phyloP scores from a whole-genome alignment of 2,888 invertebrate genomes.

The Lymantria dispar region DNA sequence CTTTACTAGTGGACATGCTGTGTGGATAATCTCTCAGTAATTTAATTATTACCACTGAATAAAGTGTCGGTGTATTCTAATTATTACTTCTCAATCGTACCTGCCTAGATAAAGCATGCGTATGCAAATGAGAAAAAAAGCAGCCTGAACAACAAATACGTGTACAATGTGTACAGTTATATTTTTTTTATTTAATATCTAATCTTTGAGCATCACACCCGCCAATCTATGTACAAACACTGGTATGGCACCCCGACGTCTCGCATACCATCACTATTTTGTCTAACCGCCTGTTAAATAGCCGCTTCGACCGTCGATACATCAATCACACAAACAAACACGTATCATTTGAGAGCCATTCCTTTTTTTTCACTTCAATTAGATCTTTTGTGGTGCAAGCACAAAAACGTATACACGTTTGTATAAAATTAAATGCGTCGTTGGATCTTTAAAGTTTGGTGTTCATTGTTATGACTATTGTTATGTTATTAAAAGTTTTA shows the following conservation, averaged over 20 bases:
- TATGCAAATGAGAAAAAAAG: too few species aligned
- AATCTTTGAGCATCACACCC: slow-evolving; percentile 55
- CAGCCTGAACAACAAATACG: too few species aligned
- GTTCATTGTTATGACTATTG: slow-evolving; percentile 34
- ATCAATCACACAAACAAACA: slow-evolving; percentile 76
- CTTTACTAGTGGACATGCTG: too few species aligned
- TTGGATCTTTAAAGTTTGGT: slow-evolving; percentile 53
- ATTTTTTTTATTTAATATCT: neutral
- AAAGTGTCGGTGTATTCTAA: too few species aligned
- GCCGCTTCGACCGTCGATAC: slow-evolving; percentile 75
- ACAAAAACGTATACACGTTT: slow-evolving; percentile 61
- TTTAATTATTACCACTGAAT: too few species aligned
- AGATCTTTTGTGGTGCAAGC: slow-evolving; percentile 71
- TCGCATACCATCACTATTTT: slow-evolving; percentile 70
- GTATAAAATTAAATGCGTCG: slow-evolving; percentile 73
- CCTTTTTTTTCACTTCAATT: slow-evolving; percentile 76
- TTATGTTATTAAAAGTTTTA: slow-evolving; percentile 43
- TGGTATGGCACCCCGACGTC: slow-evolving; percentile 64
- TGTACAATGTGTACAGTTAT: too few species aligned
- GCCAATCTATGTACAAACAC: slow-evolving; percentile 51
- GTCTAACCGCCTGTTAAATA: slow-evolving; percentile 80
- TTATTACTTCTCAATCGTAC: too few species aligned
- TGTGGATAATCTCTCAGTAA: too few species aligned
- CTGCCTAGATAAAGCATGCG: too few species aligned
- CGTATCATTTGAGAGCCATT: slow-evolving; percentile 61